Evolutionary conservation across 2,113 vertebrate species (phyloP), one percentile per base, ranked within the genome.

Genomic region (Oncorhynchus nerka): DNA sequence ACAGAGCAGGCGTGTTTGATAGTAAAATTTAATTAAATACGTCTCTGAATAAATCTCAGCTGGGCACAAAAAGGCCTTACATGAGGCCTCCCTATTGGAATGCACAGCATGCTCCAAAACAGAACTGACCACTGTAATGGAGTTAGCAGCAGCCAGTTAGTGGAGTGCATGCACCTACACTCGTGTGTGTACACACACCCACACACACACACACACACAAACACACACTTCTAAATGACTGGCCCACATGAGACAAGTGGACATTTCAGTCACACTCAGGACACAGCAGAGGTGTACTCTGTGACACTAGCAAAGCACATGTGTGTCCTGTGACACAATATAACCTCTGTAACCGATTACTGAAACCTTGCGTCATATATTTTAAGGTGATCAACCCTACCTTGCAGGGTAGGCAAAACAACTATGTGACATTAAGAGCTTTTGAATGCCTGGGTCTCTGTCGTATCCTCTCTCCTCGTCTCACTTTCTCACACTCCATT

Each of bases 1-100:
- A 74, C 76, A 75, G 67, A 82, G 70, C 65, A 26, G 49, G 57
- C 49, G 73, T 72, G 76, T 78, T 76, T 74, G 73, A 75, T 74
- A 48, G 57, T 70, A 67, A 79, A 81, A 84, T 74, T 15, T 70
- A 64, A 75, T 80, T 79, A 81, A 80, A 74, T 61, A 74, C 28
- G 55, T 45, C 72, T 39, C 64, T 77, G 74, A 77, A 79, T 73
- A 72, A 80, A 80, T 77, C 71, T 79, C 62, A 59, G 65, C 49
- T 34, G n/a, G 57, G 51, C 64, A 77, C 55, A 82, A 70, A 79
- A 81, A 68, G 75, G 74, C 74, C 77, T 81, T 65, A 76, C 64
- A 75, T 81, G 57, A 77, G 67, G 61, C 48, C 62, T 28, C 75
- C 24, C 49, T 71, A 76, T 49, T 78, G 75, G 75, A 77, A 79